These are phyloP conservation scores for Cheilosia urbana DNA, from an alignment of 2,888 invertebrate genomes.

Conservation along the genomic window DNA sequence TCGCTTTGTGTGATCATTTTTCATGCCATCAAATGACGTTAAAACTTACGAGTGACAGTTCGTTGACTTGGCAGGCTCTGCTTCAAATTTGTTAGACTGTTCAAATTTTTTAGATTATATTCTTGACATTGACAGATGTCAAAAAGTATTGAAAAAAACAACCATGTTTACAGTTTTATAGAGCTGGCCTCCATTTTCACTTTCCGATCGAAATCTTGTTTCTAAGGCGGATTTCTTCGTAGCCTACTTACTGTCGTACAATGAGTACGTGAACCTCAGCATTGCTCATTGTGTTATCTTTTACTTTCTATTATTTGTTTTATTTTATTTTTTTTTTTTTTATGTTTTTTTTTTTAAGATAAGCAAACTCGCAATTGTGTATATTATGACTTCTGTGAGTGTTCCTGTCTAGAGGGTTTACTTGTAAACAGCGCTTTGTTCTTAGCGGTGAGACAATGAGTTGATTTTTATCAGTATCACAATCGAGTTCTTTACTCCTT, in stretches of 20 bases:
- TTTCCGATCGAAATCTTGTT: conserved; percentile 20
- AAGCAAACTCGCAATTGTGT: conserved; percentile 12
- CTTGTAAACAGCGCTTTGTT: conserved; percentile 15
- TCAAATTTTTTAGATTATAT: neutral
- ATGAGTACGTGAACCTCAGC: conserved; percentile 20
- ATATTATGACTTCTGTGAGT: neutral
- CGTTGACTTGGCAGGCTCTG: conserved; percentile 2
- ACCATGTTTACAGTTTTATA: neutral
- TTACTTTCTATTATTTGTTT: conserved; percentile 9
- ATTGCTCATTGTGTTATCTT: conserved; percentile 16
- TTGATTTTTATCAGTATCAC: conserved; percentile 9
- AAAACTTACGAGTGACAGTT: conserved; percentile 39
- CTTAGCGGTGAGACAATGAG: neutral
- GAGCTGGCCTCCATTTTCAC: conserved; percentile 5
- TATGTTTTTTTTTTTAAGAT: conserved; percentile 26
- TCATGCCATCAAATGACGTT: conserved; percentile 21
- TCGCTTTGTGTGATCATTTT: neutral
- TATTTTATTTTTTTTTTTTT: conserved; percentile 12
- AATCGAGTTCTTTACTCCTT: conserved; percentile 3
- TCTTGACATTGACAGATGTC: conserved; percentile 41
- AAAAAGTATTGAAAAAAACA: neutral
- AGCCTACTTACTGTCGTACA: conserved; percentile 9
- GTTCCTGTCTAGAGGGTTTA: conserved; percentile 4
- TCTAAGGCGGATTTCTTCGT: conserved; percentile 26
- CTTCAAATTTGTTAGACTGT: conserved; percentile 9